Evolutionary conservation across 37 sponge, comb jelly and placozoan species (phyloP), one percentile per base, ranked within the genome.

Genomic region (Aplysina aerophoba): DNA sequence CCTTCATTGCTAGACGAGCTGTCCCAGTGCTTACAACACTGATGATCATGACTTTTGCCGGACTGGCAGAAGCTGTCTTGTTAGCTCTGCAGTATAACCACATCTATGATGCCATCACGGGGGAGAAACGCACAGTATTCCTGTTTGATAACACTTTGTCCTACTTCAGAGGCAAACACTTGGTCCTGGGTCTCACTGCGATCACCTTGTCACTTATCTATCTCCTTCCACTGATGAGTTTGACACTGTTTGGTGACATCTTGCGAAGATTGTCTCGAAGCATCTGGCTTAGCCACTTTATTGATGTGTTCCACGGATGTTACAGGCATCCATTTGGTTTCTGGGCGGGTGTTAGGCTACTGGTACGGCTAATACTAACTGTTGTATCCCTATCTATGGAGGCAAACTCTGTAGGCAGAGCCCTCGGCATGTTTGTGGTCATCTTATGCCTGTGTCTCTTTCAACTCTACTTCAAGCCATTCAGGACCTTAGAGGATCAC

Each of bases 21-120:
- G 63, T 87, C 0, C 73, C 38, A 11, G 82, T 81, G 15, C 44
- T 87, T 0, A 83, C 71, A 6, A 87, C 88, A 15, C 72, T 87
- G 15, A 22, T 87, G 8, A 38, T 55, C 4, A 35, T 81, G 11
- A 78, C 82, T 30, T 87, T 71, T 59, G 20, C 73, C 11, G 62
- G 37, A 15, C 37, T 87, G 4, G 21, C 79, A 15, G 21, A 21
- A 8, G 38, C 77, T 50, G 69, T 81, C 20, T 64, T 58, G 27
- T 20, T 35, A 15, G 73, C 40, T 20, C 14, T 82, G 6, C 40
- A 75, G 13, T 57, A 30, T 30, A 71, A 61, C 25, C 31, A 15
- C 0, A 35, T 87, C 16, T 15, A 81, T 44, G 60, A 28, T 41
- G 63, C 21, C 16, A 64, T 61, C 33, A 41, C 80, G 44, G 62